Base-by-base conservation (phyloP, 2,888 invertebrate species). In the Fragum sueziense region DNA sequence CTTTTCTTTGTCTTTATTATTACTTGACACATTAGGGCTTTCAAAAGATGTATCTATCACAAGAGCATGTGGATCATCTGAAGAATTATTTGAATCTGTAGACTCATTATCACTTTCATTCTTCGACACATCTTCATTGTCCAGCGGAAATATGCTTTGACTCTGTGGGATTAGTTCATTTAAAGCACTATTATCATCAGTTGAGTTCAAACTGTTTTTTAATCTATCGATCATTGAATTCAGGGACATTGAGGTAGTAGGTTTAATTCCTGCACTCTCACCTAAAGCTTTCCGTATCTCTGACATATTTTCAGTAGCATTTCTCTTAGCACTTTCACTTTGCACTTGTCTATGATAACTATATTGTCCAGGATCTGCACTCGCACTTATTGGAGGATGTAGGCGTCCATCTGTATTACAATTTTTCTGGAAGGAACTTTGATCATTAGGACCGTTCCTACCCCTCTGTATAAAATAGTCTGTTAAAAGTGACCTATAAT, bases 351-450 rank as follows among this genome's bases (percentile, higher is more conserved):
- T n/a, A n/a, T 14, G n/a, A 47, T 2, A 47, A 9, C n/a, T 47
- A 2, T 2, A 4, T 9, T 61, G 33, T 31, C n/a, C 7, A 33
- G 17, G 1, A n/a, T n/a, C n/a, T n/a, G n/a, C n/a, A n/a, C 14
- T 11, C 20, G 7, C 33, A 17, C 11, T 14, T 41, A 11, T 65
- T 1, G 65, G 65, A 7, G 65, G 65, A 22, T 65, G 65, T 65
- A 65, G 27, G 11, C 65, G 41, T 33, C 73, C 73, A 65, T 65
- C 65, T 52, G 34, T 17, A 29, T 51, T 65, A 34, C 51, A 62
- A 29, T 33, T 73, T 52, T 29, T 27, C 33, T 1, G 25, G 31
- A 65, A 54, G 25, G 51, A 47, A n/a, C 47, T n/a, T 47, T n/a
- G n/a, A n/a, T n/a, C n/a, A n/a, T n/a, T n/a, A n/a, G n/a, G n/a